Evolutionary conservation across 1,140 invertebrate genomes (phyloP), one percentile per base, ranked within the genome.

Genomic region (Acromyrmex echinatior): DNA sequence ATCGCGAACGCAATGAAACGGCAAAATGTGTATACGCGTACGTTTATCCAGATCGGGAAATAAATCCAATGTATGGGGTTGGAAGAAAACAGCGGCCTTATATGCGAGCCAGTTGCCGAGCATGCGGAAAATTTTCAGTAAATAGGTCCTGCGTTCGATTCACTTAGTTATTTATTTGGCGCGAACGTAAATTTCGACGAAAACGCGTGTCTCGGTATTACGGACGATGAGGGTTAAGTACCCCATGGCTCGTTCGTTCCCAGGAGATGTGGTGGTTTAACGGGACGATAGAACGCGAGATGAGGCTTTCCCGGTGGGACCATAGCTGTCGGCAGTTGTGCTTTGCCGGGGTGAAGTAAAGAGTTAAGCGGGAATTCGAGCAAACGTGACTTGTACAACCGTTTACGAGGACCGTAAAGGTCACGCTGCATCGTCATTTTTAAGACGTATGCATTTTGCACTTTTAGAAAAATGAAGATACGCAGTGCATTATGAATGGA

Each of bases 291-390:
- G 70, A 76, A 84, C 45, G 56, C 70, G 80, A 74, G 80, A 84
- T 84, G 70, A 70, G 80, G 66, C 66, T n/a, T 62, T 74, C 80
- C 80, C 80, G 10, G 25, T 35, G 80, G 80, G 21, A 63, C 68
- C 58, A 62, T 68, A 84, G 80, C 70, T 84, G 80, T 63, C 80
- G 80, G 25, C 80, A 84, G 80, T 62, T 84, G 53, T 31, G 80
- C 80, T 53, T 6, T 53, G 35, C 68, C 80, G 68, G 35, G 31
- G 16, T 25, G 16, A 60, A 18, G 66, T 82, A 82, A 73, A 82
- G 68, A 82, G 70, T 18, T 84, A 84, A 76, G 58, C 25, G 80
- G 25, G 56, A 74, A 60, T 74, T 76, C 70, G 39, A 84, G 70
- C 21, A 60, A 82, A 84, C 80, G 80, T 84, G 70, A 74, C 80